phyloP scores from a whole-genome alignment of 2,113 vertebrate genomes.

The Muscicapa adusta region DNA sequence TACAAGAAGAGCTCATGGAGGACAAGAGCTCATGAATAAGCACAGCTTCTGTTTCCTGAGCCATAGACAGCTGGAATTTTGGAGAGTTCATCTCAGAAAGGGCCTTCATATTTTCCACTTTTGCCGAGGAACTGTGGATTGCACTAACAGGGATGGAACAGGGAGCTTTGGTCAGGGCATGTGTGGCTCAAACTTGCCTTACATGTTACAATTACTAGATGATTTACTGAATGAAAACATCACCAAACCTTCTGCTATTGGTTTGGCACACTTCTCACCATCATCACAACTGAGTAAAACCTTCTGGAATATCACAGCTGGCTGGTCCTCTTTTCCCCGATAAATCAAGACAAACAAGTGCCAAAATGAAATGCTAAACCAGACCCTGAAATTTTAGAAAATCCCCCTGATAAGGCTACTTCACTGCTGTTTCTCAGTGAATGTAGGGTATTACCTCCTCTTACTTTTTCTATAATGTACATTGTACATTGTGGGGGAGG shows the following conservation, averaged over 20 bases:
- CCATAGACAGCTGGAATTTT: neutral
- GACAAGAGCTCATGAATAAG: neutral
- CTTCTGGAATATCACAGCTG: neutral
- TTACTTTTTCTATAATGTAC: neutral
- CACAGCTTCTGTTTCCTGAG: neutral
- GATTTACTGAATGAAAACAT: neutral
- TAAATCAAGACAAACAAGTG: neutral
- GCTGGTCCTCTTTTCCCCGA: neutral
- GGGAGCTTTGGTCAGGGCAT: neutral
- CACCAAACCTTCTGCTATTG: neutral
- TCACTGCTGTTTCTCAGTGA: neutral
- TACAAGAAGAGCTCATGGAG: neutral
- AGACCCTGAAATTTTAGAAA: neutral
- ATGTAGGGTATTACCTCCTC: fast-evolving
- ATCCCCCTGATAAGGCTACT: neutral
- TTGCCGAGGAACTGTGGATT: neutral
- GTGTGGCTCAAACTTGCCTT: neutral
- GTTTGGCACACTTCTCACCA: neutral
- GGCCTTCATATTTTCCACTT: neutral
- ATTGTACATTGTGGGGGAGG: fast-evolving
- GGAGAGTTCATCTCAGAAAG: neutral
- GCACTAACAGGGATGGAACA: neutral
- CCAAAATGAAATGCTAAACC: neutral
- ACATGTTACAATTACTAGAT: neutral
- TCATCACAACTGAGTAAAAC: neutral